phyloP scores from a whole-genome alignment of 2,113 vertebrate genomes.

The Donacobius atricapilla region DNA sequence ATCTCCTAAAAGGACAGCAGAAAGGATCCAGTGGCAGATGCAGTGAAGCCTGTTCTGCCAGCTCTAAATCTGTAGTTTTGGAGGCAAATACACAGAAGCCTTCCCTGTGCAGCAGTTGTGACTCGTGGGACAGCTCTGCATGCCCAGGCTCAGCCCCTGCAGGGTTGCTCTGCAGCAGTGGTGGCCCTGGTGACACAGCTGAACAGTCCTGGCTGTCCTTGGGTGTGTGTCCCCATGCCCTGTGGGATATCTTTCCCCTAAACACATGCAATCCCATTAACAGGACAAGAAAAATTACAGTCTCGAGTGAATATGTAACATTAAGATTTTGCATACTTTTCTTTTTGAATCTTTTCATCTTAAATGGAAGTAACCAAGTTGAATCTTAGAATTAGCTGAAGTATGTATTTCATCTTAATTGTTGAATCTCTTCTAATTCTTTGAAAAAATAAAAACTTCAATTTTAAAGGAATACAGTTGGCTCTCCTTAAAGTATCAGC shows the following conservation, averaged over 20 bases:
- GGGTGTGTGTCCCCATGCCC: background rate
- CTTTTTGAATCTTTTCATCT: background rate
- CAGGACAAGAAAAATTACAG: background rate
- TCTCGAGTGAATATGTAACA: background rate
- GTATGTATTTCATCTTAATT: background rate
- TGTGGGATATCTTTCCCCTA: background rate
- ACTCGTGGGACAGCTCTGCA: background rate
- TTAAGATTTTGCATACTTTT: background rate
- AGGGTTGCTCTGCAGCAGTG: background rate
- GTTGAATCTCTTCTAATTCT: background rate
- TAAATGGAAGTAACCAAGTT: background rate
- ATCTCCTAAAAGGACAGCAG: background rate
- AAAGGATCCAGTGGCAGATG: background rate
- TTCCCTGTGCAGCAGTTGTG: background rate
- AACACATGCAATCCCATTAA: background rate
- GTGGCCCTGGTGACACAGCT: background rate
- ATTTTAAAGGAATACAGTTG: background rate
- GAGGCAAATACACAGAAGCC: background rate
- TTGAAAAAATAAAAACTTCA: background rate
- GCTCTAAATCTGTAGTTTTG: background rate
- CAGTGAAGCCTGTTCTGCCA: background rate
- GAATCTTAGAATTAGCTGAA: background rate
- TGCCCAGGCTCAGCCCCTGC: background rate
- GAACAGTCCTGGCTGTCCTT: background rate
- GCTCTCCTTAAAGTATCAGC: background rate